These are phyloP conservation scores for Anolis sagrei DNA, from an alignment of 2,113 vertebrate genomes.

Conservation along the genomic window DNA sequence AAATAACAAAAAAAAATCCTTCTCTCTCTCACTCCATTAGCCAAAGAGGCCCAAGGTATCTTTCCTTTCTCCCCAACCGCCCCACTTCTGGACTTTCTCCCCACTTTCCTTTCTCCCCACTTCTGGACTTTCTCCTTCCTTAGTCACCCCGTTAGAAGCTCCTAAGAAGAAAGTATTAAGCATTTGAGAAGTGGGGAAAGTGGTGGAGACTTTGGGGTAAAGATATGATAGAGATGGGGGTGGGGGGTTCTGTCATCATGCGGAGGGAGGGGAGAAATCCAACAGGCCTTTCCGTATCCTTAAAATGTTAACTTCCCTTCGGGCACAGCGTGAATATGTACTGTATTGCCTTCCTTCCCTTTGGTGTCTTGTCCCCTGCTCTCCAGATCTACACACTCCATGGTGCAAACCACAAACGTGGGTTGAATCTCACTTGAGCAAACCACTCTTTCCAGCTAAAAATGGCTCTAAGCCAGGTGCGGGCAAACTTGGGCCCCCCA, in stretches of 20 bases:
- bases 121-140: constrained; percentile 37
- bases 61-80: constrained; percentile 50
- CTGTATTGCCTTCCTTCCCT: not conserved
- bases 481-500: too few species aligned
- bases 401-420: not conserved
- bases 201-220: not conserved
- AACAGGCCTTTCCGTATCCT: not conserved
- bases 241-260: not conserved
- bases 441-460: not conserved
- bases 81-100: constrained; percentile 47
- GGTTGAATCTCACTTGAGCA: not conserved
- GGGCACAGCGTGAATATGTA: constrained; percentile 12
- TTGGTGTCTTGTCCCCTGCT: not conserved
- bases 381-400: not conserved
- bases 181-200: constrained; percentile 2
- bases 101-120: constrained; percentile 36
- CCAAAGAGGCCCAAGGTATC: constrained; percentile 58
- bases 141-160: not conserved
- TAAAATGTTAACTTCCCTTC: not conserved
- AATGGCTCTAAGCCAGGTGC: too few species aligned
- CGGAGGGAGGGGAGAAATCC: not conserved
- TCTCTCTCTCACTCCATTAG: constrained; percentile 35
- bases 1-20: constrained; percentile 3
- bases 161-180: constrained; percentile 18
- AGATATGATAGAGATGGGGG: constrained; percentile 50